Evolutionary conservation across 2,888 invertebrate genomes (phyloP), one percentile per base, ranked within the genome.

Genomic region (Zaprionus obscuricornis): DNA sequence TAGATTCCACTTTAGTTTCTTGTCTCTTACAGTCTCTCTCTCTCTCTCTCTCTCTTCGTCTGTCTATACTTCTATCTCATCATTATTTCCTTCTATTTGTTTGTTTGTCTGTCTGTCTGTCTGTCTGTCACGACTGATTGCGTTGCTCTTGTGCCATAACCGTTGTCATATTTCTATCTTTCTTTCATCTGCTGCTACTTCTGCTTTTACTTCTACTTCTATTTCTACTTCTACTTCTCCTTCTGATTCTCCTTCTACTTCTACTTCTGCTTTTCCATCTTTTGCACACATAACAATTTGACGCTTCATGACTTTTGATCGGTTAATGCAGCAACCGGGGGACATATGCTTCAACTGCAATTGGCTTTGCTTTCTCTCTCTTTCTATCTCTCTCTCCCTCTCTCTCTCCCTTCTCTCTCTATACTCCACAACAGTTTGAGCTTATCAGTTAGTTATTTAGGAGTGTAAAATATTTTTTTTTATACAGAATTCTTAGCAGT

Each of bases 251-350:
- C n/a, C n/a, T n/a, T n/a, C n/a, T n/a, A n/a, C n/a, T n/a, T n/a
- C n/a, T n/a, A n/a, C n/a, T n/a, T n/a, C n/a, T 52, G 55, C 57
- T 63, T 66, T 71, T 55, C 71, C 74, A 76, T 79, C 75, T 78
- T 67, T 64, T 68, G 66, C 4, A 7, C 67, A 62, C 66, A 86
- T 87, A 85, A 81, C 79, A 84, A 84, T 86, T 86, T 82, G 81
- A 86, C 76, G 87, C 82, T 77, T 68, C 71, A 77, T 86, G 82
- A 82, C 59, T 69, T 65, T 81, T 76, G 70, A 78, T 79, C 46
- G 54, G 43, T 37, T 33, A 20, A 55, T 37, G 64, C 36, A 57
- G 14, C 5, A 33, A 13, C 33, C 10, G 29, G 18, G 39, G 47
- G 58, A 60, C 67, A 68, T 71, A 69, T 75, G 64, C n/a, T 51